These are phyloP conservation scores for Orchesella flavescens DNA, from an alignment of 2,888 invertebrate species.

Conservation along the genomic window DNA sequence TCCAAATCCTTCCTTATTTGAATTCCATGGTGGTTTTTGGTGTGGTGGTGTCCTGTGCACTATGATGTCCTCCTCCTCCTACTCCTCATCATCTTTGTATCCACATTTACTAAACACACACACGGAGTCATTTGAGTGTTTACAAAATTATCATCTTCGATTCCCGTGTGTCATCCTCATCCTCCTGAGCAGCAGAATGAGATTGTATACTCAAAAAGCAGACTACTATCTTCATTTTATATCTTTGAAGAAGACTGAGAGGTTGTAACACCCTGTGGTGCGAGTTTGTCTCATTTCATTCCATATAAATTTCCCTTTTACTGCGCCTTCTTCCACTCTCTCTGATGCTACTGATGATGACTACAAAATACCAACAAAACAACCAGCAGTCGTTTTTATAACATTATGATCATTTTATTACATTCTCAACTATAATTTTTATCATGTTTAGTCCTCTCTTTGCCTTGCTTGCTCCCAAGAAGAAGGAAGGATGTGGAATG, in stretches of 20 bases:
- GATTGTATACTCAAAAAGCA: not conserved
- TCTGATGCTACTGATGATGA: conserved; percentile 26
- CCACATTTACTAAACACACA: not conserved
- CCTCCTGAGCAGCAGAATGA: not conserved
- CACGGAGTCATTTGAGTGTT: conserved; percentile 1
- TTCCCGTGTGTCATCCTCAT: conserved; percentile 12
- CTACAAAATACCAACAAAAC: conserved; percentile 42
- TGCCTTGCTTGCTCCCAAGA: too few species aligned
- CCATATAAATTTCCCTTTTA: conserved; percentile 33
- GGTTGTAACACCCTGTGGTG: conserved; percentile 61
- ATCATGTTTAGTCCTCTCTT: not conserved
- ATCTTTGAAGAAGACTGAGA: conserved; percentile 47
- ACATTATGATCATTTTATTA: conserved; percentile 49
- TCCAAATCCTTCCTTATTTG: conserved; percentile 3
- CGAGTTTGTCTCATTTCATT: conserved; percentile 53
- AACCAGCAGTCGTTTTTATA: conserved; percentile 25
- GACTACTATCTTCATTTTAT: conserved; percentile 43
- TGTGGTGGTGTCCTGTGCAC: conserved; percentile 15
- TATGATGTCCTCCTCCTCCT: conserved; percentile 14
- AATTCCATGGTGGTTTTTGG: conserved; percentile 26
- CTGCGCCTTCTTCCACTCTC: not conserved
- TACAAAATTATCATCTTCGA: conserved; percentile 33
- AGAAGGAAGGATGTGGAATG: too few species aligned
- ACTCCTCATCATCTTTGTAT: not conserved
- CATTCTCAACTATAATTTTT: conserved; percentile 7